A percentile compares a stretch with the other conserved stretches of the same genome.
phyloP scores from a whole-genome alignment of 2,113 vertebrate genomes.

The Mohoua ochrocephala region DNA sequence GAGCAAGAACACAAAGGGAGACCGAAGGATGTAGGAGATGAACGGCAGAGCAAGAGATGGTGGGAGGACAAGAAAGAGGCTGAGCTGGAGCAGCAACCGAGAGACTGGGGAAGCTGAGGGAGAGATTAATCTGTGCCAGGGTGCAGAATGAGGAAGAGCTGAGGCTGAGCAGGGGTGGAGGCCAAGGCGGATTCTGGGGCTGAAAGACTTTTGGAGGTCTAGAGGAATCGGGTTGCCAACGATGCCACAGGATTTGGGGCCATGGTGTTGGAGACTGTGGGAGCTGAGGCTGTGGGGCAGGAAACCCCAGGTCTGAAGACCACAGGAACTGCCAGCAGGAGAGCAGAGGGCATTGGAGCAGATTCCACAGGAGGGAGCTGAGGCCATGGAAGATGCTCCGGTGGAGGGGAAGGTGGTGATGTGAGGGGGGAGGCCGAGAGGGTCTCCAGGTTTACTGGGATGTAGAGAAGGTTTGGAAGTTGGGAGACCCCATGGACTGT shows the following conservation, averaged over 20 bases:
- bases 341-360: neutral
- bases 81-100: accelerated
- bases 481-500: neutral
- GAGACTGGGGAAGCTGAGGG: neutral
- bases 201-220: neutral
- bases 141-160: neutral
- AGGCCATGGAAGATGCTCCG: neutral
- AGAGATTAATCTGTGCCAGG: accelerated
- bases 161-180: neutral
- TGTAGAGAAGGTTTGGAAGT: neutral
- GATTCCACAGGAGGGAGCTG: neutral
- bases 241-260: neutral
- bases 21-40: neutral
- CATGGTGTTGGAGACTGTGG: accelerated
- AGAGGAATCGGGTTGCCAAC: neutral
- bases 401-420: neutral
- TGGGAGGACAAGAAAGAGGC: neutral
- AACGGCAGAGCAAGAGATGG: neutral
- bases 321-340: neutral
- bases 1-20: neutral
- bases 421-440: neutral
- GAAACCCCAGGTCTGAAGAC: neutral
- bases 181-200: neutral
- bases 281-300: neutral
- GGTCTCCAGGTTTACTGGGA: neutral